These are phyloP conservation scores for Aphis craccivora DNA, from an alignment of 1,140 invertebrate genomes.

Conservation along the genomic window DNA sequence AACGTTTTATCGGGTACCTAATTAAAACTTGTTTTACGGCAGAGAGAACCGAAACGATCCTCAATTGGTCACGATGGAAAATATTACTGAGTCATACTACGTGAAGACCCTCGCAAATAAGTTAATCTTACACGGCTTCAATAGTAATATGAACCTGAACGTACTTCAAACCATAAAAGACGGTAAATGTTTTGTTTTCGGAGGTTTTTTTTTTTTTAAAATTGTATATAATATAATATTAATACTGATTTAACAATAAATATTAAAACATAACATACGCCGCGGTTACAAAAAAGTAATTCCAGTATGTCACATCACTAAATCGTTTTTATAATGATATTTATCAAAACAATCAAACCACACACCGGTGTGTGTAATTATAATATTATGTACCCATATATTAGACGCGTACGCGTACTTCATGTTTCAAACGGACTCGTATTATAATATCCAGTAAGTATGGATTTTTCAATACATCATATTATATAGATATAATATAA, in stretches of 20 bases:
- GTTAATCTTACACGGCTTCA: slow-evolving; percentile 33
- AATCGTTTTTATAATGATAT: neutral
- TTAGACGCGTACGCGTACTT: too few relatives aligned
- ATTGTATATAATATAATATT: neutral
- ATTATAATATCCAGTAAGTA: too few relatives aligned
- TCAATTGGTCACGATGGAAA: neutral
- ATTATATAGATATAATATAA: too few relatives aligned
- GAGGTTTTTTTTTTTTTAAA: neutral
- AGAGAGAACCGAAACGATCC: neutral
- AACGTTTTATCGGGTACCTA: neutral
- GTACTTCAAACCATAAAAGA: slow-evolving; percentile 24
- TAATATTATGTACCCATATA: too few relatives aligned
- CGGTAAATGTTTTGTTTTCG: slow-evolving; percentile 15
- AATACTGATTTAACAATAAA: neutral
- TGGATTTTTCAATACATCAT: too few relatives aligned
- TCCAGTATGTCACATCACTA: neutral
- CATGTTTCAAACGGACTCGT: too few relatives aligned
- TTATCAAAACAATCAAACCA: neutral
- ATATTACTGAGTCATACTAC: slow-evolving; percentile 26
- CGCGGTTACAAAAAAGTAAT: neutral
- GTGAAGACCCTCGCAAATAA: neutral
- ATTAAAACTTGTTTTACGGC: neutral
- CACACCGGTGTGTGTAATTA: neutral
- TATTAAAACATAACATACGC: neutral
- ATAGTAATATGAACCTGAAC: neutral